Evolutionary conservation across 37 sponge, comb jelly and placozoan species (phyloP).

Genomic region (Aplysina aerophoba): DNA sequence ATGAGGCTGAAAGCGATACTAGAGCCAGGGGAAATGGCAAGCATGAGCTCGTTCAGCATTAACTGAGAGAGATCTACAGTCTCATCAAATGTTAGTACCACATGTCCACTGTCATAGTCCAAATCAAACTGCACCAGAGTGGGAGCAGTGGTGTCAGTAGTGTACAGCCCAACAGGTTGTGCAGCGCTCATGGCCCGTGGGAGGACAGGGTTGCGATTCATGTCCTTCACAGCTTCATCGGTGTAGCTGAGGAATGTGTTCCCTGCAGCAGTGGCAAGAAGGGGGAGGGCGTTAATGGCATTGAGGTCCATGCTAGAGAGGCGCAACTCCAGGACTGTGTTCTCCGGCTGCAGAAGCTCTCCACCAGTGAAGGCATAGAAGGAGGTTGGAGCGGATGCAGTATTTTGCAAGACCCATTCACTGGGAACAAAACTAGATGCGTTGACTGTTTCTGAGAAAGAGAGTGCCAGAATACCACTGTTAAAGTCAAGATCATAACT

Average conservation of each 20-base stretch:
- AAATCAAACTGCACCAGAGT: conserved; percentile 55
- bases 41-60: conserved; percentile 40
- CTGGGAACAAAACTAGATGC: conserved; percentile 57
- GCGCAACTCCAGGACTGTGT: conserved; percentile 53
- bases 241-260: conserved; percentile 84
- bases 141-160: conserved; percentile 64
- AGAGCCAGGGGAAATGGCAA: conserved; percentile 17
- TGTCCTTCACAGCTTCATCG: conserved; percentile 61
- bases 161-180: conserved; percentile 32
- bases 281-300: conserved; percentile 45
- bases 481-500: conserved; percentile 73
- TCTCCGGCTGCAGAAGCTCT: conserved; percentile 27
- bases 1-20: conserved; percentile 16
- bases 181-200: conserved; percentile 65
- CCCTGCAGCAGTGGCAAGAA: conserved; percentile 53
- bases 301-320: conserved; percentile 60
- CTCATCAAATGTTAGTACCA: conserved; percentile 80
- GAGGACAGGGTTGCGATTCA: conserved; percentile 60
- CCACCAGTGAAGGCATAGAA: conserved; percentile 54
- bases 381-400: conserved; percentile 17
- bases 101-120: conserved; percentile 59
- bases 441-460: conserved; percentile 83
- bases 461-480: conserved; percentile 55
- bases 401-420: conserved; percentile 62
- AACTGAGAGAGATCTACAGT: conserved; percentile 55